These are phyloP conservation scores for Drosophila equinoxialis DNA, from an alignment of 1,140 invertebrate genomes.

Conservation along the genomic window DNA sequence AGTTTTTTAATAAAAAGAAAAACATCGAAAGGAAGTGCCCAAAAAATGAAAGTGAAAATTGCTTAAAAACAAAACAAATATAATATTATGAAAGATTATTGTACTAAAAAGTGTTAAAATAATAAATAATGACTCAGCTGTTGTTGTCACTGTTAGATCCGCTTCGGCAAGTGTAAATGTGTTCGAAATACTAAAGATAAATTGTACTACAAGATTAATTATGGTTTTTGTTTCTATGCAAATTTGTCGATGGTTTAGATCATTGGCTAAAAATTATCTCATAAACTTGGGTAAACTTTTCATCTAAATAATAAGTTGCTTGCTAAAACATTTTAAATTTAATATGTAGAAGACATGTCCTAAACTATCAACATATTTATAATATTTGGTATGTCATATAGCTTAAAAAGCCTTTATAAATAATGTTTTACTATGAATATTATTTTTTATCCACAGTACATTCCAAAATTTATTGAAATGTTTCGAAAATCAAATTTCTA, in stretches of 20 bases:
- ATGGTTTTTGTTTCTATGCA: neutral
- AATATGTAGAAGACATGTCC: too few relatives aligned
- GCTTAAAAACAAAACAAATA: conserved; percentile 8
- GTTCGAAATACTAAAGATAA: neutral
- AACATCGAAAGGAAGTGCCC: conserved; percentile 17
- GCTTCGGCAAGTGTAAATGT: conserved; percentile 1
- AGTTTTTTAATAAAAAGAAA: conserved; percentile 16
- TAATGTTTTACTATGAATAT: too few relatives aligned
- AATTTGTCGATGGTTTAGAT: neutral
- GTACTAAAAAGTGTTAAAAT: conserved; percentile 42
- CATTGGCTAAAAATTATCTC: neutral
- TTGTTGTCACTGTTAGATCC: conserved; percentile 25
- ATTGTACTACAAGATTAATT: neutral
- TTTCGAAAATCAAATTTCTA: too few relatives aligned
- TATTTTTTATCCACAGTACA: too few relatives aligned
- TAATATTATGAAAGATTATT: conserved; percentile 28
- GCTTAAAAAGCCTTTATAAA: too few relatives aligned
- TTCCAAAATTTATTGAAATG: too few relatives aligned
- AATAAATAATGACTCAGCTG: conserved; percentile 38
- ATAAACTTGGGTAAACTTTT: neutral
- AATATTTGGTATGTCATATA: too few relatives aligned
- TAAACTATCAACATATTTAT: too few relatives aligned
- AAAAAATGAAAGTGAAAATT: conserved; percentile 41
- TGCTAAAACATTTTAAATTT: too few relatives aligned
- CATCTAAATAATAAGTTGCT: neutral